Evolutionary conservation across 2,113 vertebrate species (phyloP).

Genomic region (Fukomys damarensis): DNA sequence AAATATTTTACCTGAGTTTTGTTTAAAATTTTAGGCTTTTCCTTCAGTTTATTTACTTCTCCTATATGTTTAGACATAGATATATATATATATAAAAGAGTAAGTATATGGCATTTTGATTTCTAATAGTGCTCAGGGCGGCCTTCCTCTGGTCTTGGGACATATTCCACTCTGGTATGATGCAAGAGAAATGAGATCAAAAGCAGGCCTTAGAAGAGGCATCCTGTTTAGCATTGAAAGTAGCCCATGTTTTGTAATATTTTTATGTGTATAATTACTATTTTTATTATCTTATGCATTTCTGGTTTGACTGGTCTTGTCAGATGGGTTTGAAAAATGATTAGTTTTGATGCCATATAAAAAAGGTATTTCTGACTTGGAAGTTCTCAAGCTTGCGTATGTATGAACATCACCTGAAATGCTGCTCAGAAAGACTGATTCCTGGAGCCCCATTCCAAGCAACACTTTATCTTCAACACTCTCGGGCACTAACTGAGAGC

Average conservation of each 20-base stretch:
- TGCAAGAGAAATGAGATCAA: constrained; percentile 38
- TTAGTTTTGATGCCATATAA: constrained; percentile 58
- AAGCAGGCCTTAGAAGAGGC: constrained; percentile 1
- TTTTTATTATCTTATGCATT: constrained; percentile 69
- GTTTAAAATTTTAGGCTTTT: constrained; percentile 19
- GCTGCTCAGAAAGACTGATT: background rate
- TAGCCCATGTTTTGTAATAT: constrained; percentile 53
- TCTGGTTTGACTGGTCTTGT: constrained; percentile 67
- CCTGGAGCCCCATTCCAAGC: background rate
- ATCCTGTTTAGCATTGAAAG: constrained; percentile 49
- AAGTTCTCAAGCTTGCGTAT: background rate
- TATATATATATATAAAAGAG: background rate
- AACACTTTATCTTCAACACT: background rate
- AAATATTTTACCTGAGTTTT: constrained; percentile 27
- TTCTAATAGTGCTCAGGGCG: background rate
- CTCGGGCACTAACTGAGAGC: background rate
- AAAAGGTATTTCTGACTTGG: constrained; percentile 40
- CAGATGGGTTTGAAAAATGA: constrained; percentile 59
- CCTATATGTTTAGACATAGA: background rate
- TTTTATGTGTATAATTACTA: constrained; percentile 72
- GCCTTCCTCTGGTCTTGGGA: background rate
- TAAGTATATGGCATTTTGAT: background rate
- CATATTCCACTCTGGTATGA: background rate
- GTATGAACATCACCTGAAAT: background rate
- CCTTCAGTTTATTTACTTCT: background rate